A percentile compares a stretch with the other conserved stretches of the same genome.
phyloP scores from a whole-genome alignment of 2,888 invertebrate species.

The Metallyticus violacea region DNA sequence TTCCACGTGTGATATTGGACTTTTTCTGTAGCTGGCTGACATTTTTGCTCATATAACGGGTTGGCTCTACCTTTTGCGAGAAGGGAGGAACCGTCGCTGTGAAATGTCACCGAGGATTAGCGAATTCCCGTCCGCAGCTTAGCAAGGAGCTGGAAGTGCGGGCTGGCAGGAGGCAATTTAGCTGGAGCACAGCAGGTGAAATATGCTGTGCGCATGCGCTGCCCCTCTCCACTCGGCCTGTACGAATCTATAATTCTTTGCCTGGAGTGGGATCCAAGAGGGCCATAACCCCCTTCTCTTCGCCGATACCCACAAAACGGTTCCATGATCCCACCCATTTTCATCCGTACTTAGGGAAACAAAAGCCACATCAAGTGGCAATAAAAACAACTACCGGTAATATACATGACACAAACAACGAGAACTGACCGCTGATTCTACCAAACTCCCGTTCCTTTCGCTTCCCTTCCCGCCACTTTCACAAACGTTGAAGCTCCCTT shows the following conservation, averaged over 20 bases:
- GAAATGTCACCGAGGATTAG: constrained; percentile 10
- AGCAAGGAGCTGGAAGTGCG: neutral
- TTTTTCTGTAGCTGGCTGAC: neutral
- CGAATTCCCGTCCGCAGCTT: neutral
- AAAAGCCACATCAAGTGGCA: constrained; percentile 10
- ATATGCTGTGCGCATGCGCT: neutral
- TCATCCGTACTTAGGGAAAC: neutral
- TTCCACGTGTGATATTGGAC: neutral
- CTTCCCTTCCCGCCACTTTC: neutral
- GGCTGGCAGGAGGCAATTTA: neutral
- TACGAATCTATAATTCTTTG: constrained; percentile 1
- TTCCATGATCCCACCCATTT: neutral
- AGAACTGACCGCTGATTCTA: neutral
- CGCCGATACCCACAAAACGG: neutral
- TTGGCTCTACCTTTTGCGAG: neutral
- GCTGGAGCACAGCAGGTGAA: neutral
- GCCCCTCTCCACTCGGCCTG: neutral
- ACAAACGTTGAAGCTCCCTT: neutral
- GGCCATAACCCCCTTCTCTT: neutral
- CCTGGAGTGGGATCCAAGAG: neutral
- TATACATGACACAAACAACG: neutral
- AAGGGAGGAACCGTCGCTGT: neutral
- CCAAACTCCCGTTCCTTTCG: neutral
- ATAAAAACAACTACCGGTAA: constrained; percentile 6
- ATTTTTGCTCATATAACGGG: neutral